These are phyloP conservation scores for Standfussiana lucernea DNA, from an alignment of 2,888 invertebrate genomes.

Conservation along the genomic window DNA sequence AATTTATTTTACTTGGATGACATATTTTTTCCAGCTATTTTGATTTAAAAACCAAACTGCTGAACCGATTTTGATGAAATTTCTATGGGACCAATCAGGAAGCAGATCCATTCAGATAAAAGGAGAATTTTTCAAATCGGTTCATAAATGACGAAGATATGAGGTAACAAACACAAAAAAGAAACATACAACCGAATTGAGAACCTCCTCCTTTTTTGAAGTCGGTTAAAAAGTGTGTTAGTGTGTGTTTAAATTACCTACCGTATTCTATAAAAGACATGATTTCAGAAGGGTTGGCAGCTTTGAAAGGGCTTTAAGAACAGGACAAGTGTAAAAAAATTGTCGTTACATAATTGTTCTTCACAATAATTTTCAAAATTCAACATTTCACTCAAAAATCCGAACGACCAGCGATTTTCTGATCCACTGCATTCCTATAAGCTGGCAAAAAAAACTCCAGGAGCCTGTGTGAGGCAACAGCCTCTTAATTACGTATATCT, in stretches of 20 bases:
- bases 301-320: background rate
- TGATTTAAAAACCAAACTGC: too few species aligned
- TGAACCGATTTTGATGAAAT: too few species aligned
- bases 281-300: background rate
- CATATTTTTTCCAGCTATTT: too few species aligned
- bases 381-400: conserved; percentile 47
- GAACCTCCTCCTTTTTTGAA: too few species aligned
- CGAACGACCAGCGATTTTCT: conserved; percentile 49
- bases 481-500: conserved; percentile 64
- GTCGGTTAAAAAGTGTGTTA: too few species aligned
- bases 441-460: conserved; percentile 41
- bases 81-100: too few species aligned
- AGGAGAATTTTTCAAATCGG: too few species aligned
- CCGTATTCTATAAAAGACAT: background rate
- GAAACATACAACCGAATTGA: too few species aligned
- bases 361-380: conserved; percentile 18
- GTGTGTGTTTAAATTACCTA: background rate
- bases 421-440: conserved; percentile 35
- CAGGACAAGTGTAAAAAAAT: conserved; percentile 30
- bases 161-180: too few species aligned
- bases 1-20: too few species aligned
- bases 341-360: conserved; percentile 8
- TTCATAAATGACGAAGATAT: too few species aligned
- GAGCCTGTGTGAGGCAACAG: conserved; percentile 55
- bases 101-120: too few species aligned